A percentile compares a stretch with the other conserved stretches of the same genome.
Evolutionary conservation across 2,113 vertebrate species (phyloP).

Genomic region (Mustela lutreola): DNA sequence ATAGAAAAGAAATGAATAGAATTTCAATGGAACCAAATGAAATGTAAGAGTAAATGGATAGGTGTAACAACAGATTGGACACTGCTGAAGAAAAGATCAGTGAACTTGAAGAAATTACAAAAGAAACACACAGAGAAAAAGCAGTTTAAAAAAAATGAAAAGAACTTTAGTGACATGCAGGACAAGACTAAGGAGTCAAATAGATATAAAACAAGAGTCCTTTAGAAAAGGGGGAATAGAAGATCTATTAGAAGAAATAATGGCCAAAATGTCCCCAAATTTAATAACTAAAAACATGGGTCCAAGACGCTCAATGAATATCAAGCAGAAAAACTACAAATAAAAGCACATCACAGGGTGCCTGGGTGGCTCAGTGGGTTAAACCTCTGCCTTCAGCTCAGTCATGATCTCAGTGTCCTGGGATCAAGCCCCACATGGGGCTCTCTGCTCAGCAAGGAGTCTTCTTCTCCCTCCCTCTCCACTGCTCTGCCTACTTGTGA

Average conservation of each 20-base stretch:
- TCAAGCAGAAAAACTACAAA: background rate
- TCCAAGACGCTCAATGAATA: background rate
- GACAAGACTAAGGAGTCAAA: background rate
- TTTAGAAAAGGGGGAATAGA: background rate
- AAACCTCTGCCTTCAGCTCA: too few relatives aligned
- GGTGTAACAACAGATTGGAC: background rate
- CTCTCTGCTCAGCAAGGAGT: too few relatives aligned
- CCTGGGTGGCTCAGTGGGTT: too few relatives aligned
- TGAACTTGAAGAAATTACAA: background rate
- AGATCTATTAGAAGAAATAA: slow-evolving; percentile 4
- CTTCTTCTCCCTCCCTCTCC: too few relatives aligned
- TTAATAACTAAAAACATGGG: background rate
- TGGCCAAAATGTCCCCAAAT: background rate
- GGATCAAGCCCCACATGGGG: too few relatives aligned
- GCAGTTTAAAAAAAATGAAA: background rate
- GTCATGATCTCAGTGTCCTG: too few relatives aligned
- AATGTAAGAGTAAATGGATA: slow-evolving; percentile 6
- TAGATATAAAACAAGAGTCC: background rate
- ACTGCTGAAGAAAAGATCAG: background rate
- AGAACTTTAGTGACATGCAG: background rate
- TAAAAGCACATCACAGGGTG: too few relatives aligned
- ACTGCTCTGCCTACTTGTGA: too few relatives aligned
- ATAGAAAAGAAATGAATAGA: slow-evolving; percentile 30
- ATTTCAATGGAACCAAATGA: slow-evolving; percentile 31
- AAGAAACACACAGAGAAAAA: background rate